Evolutionary conservation across 1,140 invertebrate species (phyloP).

Genomic region (Microplitis mediator): DNA sequence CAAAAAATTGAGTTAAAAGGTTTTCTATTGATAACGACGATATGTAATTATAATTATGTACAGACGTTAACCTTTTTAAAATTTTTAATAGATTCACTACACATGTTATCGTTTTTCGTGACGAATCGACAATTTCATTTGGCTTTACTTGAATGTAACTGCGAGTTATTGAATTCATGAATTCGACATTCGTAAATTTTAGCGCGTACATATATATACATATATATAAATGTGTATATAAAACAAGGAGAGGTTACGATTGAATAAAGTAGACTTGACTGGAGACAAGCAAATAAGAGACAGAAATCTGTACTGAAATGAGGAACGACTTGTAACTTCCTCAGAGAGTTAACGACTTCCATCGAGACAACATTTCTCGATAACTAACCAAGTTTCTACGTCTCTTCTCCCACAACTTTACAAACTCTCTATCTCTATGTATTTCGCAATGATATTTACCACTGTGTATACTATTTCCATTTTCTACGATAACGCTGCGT

Average conservation of each 20-base stretch:
- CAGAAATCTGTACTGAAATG: constrained; percentile 10
- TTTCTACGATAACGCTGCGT: too few relatives aligned
- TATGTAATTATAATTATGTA: neutral
- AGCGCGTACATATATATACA: neutral
- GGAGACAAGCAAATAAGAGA: neutral
- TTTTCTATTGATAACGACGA: too few relatives aligned
- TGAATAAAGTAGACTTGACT: neutral
- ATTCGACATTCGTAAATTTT: neutral
- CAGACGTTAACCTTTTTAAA: neutral
- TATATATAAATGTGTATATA: neutral
- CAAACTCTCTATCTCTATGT: constrained; percentile 1
- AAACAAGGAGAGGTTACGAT: neutral
- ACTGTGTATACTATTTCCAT: constrained; percentile 1
- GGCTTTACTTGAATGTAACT: neutral
- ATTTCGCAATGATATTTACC: constrained; percentile 38
- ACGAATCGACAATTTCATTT: constrained; percentile 26
- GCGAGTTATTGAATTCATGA: neutral
- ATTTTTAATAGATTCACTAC: neutral
- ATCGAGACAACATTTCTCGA: constrained; percentile 38
- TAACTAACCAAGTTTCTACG: constrained; percentile 46
- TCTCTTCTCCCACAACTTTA: constrained; percentile 31
- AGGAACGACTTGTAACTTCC: constrained; percentile 27
- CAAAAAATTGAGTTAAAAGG: too few relatives aligned
- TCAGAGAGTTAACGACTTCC: constrained; percentile 44
- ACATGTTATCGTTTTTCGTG: neutral